Evolutionary conservation across 2,888 invertebrate species (phyloP).

Genomic region (Metalampra italica): DNA sequence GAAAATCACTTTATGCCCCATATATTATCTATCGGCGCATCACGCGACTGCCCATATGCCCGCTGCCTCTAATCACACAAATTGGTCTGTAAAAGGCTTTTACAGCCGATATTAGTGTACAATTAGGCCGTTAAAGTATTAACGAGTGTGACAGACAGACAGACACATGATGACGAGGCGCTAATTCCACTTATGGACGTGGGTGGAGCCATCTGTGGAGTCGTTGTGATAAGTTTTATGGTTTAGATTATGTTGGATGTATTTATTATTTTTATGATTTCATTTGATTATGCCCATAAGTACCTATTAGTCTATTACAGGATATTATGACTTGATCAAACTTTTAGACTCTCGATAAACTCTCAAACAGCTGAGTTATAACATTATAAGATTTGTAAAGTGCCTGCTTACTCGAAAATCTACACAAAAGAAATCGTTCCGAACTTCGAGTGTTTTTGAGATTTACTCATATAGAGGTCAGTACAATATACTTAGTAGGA

Average conservation of each 20-base stretch:
- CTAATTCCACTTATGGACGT: slow-evolving; percentile 25
- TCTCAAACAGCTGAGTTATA: too few relatives aligned
- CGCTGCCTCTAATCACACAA: slow-evolving; percentile 35
- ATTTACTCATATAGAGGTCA: too few relatives aligned
- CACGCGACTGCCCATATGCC: neutral
- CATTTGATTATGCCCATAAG: neutral
- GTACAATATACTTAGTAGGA: too few relatives aligned
- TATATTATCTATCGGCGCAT: neutral
- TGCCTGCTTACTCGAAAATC: too few relatives aligned
- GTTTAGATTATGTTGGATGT: slow-evolving; percentile 2
- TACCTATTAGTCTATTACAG: too few relatives aligned
- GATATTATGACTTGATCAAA: too few relatives aligned
- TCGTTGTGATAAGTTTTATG: slow-evolving; percentile 11
- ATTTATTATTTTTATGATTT: slow-evolving; percentile 4
- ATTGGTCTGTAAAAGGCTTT: slow-evolving; percentile 41
- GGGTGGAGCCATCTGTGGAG: slow-evolving; percentile 19
- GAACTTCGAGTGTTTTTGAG: too few relatives aligned
- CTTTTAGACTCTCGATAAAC: too few relatives aligned
- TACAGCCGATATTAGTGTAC: slow-evolving; percentile 34
- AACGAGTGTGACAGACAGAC: slow-evolving; percentile 32
- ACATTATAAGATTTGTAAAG: too few relatives aligned
- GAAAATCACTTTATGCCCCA: too few relatives aligned
- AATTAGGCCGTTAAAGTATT: slow-evolving; percentile 45
- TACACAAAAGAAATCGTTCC: too few relatives aligned
- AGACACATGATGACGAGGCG: slow-evolving; percentile 31